phyloP scores from a whole-genome alignment of 2,888 invertebrate species.

The Polydrusus tereticollis region DNA sequence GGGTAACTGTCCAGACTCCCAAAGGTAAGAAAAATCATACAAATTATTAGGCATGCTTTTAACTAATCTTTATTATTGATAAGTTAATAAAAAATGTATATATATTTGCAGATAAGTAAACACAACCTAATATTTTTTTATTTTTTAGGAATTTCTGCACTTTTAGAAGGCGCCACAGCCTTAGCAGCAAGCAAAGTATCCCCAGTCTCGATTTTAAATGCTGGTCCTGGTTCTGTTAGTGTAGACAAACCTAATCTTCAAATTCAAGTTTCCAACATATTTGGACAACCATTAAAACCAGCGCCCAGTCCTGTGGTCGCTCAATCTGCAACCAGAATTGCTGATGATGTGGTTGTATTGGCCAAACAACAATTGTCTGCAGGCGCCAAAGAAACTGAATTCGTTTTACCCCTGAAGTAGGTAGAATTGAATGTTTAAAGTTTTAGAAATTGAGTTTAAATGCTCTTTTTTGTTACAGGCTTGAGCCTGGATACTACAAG shows the following conservation, averaged over 20 bases:
- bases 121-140: too few relatives aligned
- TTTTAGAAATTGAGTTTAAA: not conserved
- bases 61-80: not conserved
- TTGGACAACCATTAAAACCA: conserved; percentile 80
- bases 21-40: conserved; percentile 71
- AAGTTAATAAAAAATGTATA: not conserved
- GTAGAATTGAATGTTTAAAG: not conserved
- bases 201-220: conserved; percentile 87
- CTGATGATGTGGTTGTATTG: conserved; percentile 82
- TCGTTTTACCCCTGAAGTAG: conserved; percentile 80
- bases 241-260: conserved; percentile 80
- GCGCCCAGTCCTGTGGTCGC: conserved; percentile 78
- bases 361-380: conserved; percentile 74
- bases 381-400: conserved; percentile 76
- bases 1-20: conserved; percentile 88
- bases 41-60: not conserved
- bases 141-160: conserved; percentile 72
- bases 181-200: conserved; percentile 70
- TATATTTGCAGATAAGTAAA: too few relatives aligned
- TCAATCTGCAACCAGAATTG: conserved; percentile 80
- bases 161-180: conserved; percentile 83
- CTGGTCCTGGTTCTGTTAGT: conserved; percentile 83
- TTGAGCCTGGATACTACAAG: conserved; percentile 88
- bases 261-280: conserved; percentile 79
- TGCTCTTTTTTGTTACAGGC: conserved; percentile 55